Base-by-base conservation (phyloP, 37 sponge, comb jelly and placozoan genomes). In the Cliona cf. orientalis region DNA sequence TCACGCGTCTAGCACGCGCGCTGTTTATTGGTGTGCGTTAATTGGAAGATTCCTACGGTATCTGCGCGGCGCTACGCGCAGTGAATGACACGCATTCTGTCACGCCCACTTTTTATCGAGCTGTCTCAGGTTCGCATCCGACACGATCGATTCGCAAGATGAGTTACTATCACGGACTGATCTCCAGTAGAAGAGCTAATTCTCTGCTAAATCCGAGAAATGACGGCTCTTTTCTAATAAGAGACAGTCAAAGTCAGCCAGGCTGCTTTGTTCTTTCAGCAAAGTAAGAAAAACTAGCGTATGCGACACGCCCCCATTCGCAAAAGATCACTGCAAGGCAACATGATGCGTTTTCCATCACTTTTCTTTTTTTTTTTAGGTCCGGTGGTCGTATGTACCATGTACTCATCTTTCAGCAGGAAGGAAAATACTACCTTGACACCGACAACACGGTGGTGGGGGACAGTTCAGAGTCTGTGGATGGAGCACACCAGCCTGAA, bases 81-180 rank as follows among this genome's bases (percentile, higher is more conserved):
- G 14, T 49, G 14, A 14, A 49, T 49, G 25, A 25, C 63, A n/a
- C 23, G 25, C 63, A 7, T 9, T 14, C 23, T 25, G 23, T n/a
- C n/a, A n/a, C n/a, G n/a, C n/a, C n/a, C n/a, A n/a, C n/a, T n/a
- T n/a, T n/a, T 25, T 38, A 0, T 32, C 38, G 35, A 25, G 37
- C 70, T 17, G 70, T 6, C 70, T 39, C 70, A 69, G 14, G n/a
- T n/a, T n/a, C n/a, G n/a, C n/a, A n/a, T n/a, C n/a, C n/a, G n/a
- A n/a, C n/a, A n/a, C n/a, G n/a, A n/a, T n/a, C n/a, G 34, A 26
- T 26, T 2, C 43, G 46, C 43, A 46, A 29, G 22, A 87, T 88
- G 88, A 70, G 71, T 40, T 88, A 88, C 55, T 88, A 88, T 46
- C 88, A 88, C 74, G 88, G 88, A 3, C 71, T 88, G 31, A 88